Percentiles rank a stretch among this genome's conserved stretches.
phyloP scores from a whole-genome alignment of 2,888 invertebrate genomes.

The Xestoiulus laeticollis region DNA sequence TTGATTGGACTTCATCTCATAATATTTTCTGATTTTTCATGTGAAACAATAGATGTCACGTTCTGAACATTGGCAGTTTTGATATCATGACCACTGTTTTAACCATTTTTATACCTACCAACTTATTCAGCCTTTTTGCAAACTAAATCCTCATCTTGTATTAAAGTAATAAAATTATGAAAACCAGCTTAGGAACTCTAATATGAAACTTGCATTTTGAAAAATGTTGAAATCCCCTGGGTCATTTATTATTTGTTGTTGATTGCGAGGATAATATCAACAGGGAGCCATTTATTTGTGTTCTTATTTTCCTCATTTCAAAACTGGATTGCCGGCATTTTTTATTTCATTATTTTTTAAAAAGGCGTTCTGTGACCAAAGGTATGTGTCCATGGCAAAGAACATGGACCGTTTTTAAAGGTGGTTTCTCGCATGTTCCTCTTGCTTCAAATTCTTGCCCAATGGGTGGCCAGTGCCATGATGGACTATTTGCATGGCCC shows the following conservation, averaged over 20 bases:
- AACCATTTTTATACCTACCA: too few relatives aligned
- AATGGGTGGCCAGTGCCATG: conserved; percentile 14
- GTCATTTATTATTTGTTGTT: conserved; percentile 24
- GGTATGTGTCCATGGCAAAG: background rate
- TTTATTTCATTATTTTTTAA: background rate
- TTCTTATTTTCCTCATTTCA: background rate
- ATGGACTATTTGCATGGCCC: conserved; percentile 35
- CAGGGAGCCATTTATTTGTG: conserved; percentile 1
- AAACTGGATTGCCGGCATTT: conserved; percentile 21
- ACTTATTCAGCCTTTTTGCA: too few relatives aligned
- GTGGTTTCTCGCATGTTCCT: conserved; percentile 3
- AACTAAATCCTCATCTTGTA: too few relatives aligned
- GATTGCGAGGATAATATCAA: conserved; percentile 7
- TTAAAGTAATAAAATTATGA: too few relatives aligned
- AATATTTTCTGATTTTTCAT: too few relatives aligned
- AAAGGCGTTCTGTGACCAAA: conserved; percentile 21
- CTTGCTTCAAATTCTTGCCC: background rate
- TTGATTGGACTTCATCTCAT: too few relatives aligned
- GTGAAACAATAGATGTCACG: too few relatives aligned
- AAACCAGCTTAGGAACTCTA: background rate
- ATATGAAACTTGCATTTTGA: background rate
- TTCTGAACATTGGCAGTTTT: too few relatives aligned
- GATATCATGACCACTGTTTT: too few relatives aligned
- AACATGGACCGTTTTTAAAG: background rate
- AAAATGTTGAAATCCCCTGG: conserved; percentile 25